phyloP scores from a whole-genome alignment of 2,113 vertebrate genomes.

The Saccopteryx leptura region DNA sequence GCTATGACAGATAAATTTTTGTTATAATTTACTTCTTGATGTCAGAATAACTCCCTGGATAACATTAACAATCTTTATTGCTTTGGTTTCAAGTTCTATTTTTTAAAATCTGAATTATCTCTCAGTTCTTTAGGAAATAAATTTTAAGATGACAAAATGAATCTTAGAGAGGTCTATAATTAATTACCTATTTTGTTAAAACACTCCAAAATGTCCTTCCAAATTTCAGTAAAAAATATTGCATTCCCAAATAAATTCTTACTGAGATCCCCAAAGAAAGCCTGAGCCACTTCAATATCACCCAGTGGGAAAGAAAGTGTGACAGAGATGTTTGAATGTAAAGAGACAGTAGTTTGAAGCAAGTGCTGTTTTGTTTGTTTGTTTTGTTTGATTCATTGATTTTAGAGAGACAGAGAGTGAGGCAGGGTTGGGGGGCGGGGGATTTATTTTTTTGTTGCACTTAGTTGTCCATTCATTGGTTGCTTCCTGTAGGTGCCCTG shows the following conservation, averaged over 20 bases:
- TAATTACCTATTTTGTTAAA: not conserved
- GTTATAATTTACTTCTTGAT: slow-evolving; percentile 12
- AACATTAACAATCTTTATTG: slow-evolving; percentile 5
- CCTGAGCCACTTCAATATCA: not conserved
- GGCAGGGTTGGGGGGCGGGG: no score
- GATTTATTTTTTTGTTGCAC: no score
- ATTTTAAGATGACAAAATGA: slow-evolving; percentile 43
- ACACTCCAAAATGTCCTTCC: slow-evolving; percentile 18
- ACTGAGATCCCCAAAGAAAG: not conserved
- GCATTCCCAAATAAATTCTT: not conserved
- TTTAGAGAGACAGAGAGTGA: no score
- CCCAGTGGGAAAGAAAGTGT: not conserved
- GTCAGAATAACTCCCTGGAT: slow-evolving; percentile 1
- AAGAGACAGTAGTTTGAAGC: not conserved
- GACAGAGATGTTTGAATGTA: not conserved
- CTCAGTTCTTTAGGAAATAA: slow-evolving; percentile 57
- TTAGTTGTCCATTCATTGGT: no score
- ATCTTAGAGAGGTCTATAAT: not conserved
- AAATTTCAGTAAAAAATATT: not conserved
- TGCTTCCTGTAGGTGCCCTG: no score
- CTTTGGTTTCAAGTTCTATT: slow-evolving; percentile 37
- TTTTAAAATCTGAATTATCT: slow-evolving; percentile 38
- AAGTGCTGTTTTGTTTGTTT: not conserved
- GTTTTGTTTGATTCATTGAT: no score
- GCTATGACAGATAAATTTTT: not conserved